Evolutionary conservation across 2,888 invertebrate genomes (phyloP).

Genomic region (Orchesellides sinensis): DNA sequence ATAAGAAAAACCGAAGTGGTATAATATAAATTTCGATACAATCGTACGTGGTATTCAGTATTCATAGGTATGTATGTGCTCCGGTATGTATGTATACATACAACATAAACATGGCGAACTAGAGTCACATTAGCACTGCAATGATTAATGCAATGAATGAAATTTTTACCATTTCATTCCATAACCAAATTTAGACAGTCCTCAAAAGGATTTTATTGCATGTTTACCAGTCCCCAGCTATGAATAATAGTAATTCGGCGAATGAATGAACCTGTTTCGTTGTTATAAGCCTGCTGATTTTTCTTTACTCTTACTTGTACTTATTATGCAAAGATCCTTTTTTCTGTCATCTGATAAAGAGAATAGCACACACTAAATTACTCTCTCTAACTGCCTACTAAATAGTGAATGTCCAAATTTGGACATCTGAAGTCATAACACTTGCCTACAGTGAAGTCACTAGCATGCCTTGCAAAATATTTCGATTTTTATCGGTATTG

Average conservation of each 20-base stretch:
- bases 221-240: constrained; percentile 21
- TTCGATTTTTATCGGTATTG: neutral
- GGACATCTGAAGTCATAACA: constrained; percentile 33
- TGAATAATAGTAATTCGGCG: neutral
- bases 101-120: neutral
- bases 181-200: constrained; percentile 30
- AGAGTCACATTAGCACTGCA: constrained; percentile 25
- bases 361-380: too few species aligned
- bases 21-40: too few species aligned
- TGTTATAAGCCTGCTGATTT: constrained; percentile 38
- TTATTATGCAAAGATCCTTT: neutral
- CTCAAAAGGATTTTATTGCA: constrained; percentile 53
- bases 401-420: constrained; percentile 54
- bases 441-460: too few species aligned
- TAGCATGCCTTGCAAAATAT: constrained; percentile 21
- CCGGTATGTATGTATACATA: too few species aligned
- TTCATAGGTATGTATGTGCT: too few species aligned
- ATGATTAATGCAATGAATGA: constrained; percentile 15
- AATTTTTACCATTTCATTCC: constrained; percentile 21
- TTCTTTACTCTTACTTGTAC: too few species aligned
- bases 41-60: too few species aligned
- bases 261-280: constrained; percentile 46
- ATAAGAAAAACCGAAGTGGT: too few species aligned
- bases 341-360: neutral
- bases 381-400: too few species aligned